Evolutionary conservation across 2,113 vertebrate genomes (phyloP).

Genomic region (Alouatta palliata): DNA sequence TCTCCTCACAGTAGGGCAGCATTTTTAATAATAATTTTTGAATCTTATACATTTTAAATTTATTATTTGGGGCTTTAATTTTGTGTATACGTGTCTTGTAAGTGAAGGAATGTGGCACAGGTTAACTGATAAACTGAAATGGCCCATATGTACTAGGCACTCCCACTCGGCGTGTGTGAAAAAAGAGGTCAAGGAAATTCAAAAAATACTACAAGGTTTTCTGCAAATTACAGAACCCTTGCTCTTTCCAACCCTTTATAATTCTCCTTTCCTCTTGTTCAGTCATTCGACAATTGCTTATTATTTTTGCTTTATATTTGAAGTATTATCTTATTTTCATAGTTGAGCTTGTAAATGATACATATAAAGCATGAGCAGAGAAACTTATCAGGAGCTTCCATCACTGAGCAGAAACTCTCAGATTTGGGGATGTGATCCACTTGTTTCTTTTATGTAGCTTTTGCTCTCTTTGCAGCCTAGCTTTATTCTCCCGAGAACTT

Average conservation of each 20-base stretch:
- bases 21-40: not conserved
- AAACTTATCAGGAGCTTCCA: constrained; percentile 71
- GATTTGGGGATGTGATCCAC: constrained; percentile 67
- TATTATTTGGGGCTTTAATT: not conserved
- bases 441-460: constrained; percentile 77
- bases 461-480: constrained; percentile 73
- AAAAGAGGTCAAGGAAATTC: not conserved
- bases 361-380: constrained; percentile 54
- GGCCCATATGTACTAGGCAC: not conserved
- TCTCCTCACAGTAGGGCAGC: not conserved
- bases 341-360: constrained; percentile 41
- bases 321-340: constrained; percentile 53
- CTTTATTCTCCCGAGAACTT: constrained; percentile 72
- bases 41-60: not conserved
- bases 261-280: not conserved
- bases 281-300: not conserved
- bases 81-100: not conserved
- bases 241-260: not conserved
- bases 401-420: constrained; percentile 70
- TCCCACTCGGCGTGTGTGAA: not conserved
- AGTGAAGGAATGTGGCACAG: not conserved
- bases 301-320: constrained; percentile 52
- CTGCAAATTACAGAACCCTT: not conserved
- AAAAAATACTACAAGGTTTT: not conserved
- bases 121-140: not conserved